Percentiles rank a stretch among this genome's conserved stretches.
phyloP scores from a whole-genome alignment of 2,797 vertebrate genomes.

The Sphenodon punctatus region DNA sequence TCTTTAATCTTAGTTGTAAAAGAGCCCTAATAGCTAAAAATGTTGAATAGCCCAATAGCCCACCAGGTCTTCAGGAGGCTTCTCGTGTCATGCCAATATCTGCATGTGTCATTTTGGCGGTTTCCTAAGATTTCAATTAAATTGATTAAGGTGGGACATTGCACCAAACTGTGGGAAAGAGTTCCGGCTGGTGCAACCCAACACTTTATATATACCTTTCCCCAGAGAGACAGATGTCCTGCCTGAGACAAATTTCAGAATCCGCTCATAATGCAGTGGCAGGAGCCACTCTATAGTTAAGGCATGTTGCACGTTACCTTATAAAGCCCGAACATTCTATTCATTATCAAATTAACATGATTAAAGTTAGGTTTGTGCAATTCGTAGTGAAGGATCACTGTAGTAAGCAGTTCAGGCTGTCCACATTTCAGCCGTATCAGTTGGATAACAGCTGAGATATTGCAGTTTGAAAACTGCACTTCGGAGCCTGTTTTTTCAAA shows the following conservation, averaged over 20 bases:
- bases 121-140: neutral
- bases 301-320: too few species aligned
- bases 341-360: too few species aligned
- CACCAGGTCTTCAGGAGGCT: neutral
- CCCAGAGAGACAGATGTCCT: neutral
- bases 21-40: neutral
- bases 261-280: neutral
- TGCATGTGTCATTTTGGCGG: neutral
- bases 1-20: neutral
- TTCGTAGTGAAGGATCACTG: too few species aligned
- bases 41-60: neutral
- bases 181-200: neutral
- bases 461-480: too few species aligned
- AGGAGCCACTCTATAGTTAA: too few species aligned
- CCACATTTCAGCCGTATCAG: too few species aligned
- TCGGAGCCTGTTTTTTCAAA: too few species aligned
- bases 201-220: accelerated
- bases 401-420: too few species aligned
- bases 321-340: too few species aligned
- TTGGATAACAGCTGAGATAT: too few species aligned
- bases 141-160: neutral
- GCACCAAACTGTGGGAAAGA: neutral
- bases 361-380: too few species aligned
- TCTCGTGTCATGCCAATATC: neutral
- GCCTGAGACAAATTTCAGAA: conserved; percentile 1